phyloP scores from a whole-genome alignment of 2,888 invertebrate species.

The Lasioglossum vierecki region DNA sequence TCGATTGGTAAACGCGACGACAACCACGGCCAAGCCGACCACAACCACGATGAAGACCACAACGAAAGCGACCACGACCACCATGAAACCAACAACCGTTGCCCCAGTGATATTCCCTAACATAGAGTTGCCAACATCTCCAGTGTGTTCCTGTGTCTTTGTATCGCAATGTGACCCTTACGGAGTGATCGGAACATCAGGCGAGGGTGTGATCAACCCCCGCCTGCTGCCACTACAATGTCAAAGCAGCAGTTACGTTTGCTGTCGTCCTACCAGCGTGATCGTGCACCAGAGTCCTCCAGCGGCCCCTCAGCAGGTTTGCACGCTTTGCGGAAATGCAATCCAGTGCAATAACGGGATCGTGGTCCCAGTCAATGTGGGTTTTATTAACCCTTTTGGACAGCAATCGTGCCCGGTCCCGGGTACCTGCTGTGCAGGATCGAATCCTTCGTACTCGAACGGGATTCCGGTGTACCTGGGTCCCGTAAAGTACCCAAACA shows the following conservation, averaged over 20 bases:
- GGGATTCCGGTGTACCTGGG: slow-evolving; percentile 42
- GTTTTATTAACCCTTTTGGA: slow-evolving; percentile 73
- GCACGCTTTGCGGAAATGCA: slow-evolving; percentile 64
- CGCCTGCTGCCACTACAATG: slow-evolving; percentile 66
- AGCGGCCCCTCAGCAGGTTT: slow-evolving; percentile 36
- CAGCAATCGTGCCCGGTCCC: slow-evolving; percentile 30
- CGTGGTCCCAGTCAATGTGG: slow-evolving; percentile 61
- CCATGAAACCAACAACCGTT: slow-evolving; percentile 53
- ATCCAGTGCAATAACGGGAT: slow-evolving; percentile 67
- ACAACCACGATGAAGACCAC: slow-evolving; percentile 37
- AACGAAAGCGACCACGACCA: slow-evolving; percentile 14
- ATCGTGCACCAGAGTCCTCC: slow-evolving; percentile 34
- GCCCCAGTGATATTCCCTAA: slow-evolving; percentile 64
- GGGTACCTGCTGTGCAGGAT: slow-evolving; percentile 30
- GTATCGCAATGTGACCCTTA: slow-evolving; percentile 71
- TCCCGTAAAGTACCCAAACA: slow-evolving; percentile 68
- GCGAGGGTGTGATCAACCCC: slow-evolving; percentile 75
- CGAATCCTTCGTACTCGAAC: slow-evolving; percentile 11
- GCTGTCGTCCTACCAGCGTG: slow-evolving; percentile 67
- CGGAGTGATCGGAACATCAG: slow-evolving; percentile 68
- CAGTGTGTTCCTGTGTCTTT: slow-evolving; percentile 74
- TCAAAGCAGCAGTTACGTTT: slow-evolving; percentile 66
- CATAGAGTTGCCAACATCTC: not conserved
- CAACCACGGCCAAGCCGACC: slow-evolving; percentile 30
- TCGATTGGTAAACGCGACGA: slow-evolving; percentile 49